phyloP scores from a whole-genome alignment of 2,113 vertebrate species.

The Trachemys scripta region DNA sequence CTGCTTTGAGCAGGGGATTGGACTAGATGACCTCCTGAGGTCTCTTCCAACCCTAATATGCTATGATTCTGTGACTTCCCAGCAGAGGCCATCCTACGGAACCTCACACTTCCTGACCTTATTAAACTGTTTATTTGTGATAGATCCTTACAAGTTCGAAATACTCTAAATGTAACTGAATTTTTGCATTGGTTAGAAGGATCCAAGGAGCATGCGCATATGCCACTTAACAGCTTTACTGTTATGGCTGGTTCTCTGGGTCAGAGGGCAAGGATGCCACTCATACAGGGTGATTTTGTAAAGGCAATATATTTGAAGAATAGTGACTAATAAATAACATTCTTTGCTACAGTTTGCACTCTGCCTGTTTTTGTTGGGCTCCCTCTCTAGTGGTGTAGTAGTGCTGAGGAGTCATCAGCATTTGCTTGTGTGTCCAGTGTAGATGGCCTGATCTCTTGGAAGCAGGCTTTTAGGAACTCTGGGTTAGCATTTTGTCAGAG shows the following conservation, averaged over 20 bases:
- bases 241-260: neutral
- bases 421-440: neutral
- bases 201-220: neutral
- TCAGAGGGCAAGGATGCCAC: neutral
- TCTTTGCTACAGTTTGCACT: neutral
- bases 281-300: neutral
- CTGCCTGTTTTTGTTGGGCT: neutral
- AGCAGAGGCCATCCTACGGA: neutral
- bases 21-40: no score
- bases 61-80: no score
- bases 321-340: neutral
- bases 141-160: neutral
- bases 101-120: neutral
- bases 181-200: neutral
- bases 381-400: neutral
- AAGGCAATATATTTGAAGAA: neutral
- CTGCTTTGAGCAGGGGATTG: no score
- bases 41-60: no score
- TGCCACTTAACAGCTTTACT: neutral
- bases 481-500: conserved; percentile 50
- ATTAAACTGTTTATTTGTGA: neutral
- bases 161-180: neutral
- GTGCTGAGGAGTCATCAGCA: conserved; percentile 9
- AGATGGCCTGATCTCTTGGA: conserved; percentile 21
- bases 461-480: conserved; percentile 42